Base-by-base conservation (phyloP, 2,888 invertebrate species). In the Embidobia sp. region DNA sequence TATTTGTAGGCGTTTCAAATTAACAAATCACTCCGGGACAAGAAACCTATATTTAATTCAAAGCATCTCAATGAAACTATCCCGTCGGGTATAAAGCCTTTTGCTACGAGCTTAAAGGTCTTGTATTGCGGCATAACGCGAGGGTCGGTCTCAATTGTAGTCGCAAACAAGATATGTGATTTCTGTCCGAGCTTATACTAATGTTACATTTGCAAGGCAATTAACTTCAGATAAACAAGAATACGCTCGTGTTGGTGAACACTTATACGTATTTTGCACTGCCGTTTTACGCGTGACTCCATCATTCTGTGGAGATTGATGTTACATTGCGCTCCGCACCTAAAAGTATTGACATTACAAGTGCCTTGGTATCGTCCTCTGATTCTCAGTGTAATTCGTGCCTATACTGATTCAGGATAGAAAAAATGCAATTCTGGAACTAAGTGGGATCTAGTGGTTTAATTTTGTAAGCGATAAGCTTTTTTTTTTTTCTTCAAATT, bases 201-300 rank as follows among this genome's bases (percentile, higher is more conserved):
- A 85, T 85, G 84, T 84, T 79, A 81, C 85, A 85, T 85, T 83
- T 84, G 84, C 84, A 81, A 85, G 84, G 82, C 83, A 86, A 86
- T 86, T 85, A 86, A 86, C 84, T 85, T 79, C 59, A 77, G 79
- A 79, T 77, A 80, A 77, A 83, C 79, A 82, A 81, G 79, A 80
- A 73, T 75, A 79, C 69, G 78, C 29, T 81, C 77, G 75, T 79
- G 82, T 80, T 85, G 42, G 29, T 83, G 76, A 70, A 77, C 79
- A 79, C 77, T 66, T 76, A 63, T 67, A 67, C 70, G 63, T 76
- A 77, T 74, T 61, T 67, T 67, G 22, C 35, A 70, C 57, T 53
- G 53, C 19, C 33, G 29, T 26, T 61, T 37, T n/a, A n/a, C n/a
- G n/a, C 33, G 35, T 49, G 11, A 27, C 18, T 27, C 10, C n/a